phyloP scores from a whole-genome alignment of 2,113 vertebrate genomes.

The Chionomys nivalis region DNA sequence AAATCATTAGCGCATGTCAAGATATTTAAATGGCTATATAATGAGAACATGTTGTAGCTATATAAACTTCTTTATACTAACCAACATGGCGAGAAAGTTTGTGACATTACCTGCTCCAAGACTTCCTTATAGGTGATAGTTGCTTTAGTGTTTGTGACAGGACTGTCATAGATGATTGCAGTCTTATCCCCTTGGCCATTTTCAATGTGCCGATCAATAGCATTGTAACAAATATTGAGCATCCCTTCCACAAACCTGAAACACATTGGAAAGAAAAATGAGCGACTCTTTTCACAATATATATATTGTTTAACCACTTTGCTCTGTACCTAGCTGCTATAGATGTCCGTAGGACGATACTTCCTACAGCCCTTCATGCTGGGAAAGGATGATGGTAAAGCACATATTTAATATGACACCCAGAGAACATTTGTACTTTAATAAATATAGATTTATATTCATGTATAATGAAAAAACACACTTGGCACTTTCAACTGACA shows the following conservation, averaged over 20 bases:
- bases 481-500: not conserved
- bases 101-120: conserved; percentile 89
- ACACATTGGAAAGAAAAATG: conserved; percentile 57
- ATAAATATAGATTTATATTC: conserved; percentile 22
- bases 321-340: not conserved
- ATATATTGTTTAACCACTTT: not conserved
- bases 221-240: conserved; percentile 96
- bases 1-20: not conserved
- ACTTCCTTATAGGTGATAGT: conserved; percentile 92
- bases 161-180: conserved; percentile 96
- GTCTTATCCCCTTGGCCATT: conserved; percentile 91
- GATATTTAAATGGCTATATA: not conserved
- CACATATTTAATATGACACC: conserved; percentile 10
- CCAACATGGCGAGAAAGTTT: not conserved
- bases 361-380: not conserved
- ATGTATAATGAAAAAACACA: conserved; percentile 5
- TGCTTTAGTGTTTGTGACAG: conserved; percentile 92
- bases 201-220: conserved; percentile 95
- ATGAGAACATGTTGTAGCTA: not conserved
- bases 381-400: not conserved
- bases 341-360: not conserved
- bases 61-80: not conserved
- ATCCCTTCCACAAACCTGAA: conserved; percentile 95
- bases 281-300: conserved; percentile 27
- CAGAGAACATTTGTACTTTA: conserved; percentile 27